phyloP scores from a whole-genome alignment of 2,797 vertebrate genomes.

The Neomorphus geoffroyi region DNA sequence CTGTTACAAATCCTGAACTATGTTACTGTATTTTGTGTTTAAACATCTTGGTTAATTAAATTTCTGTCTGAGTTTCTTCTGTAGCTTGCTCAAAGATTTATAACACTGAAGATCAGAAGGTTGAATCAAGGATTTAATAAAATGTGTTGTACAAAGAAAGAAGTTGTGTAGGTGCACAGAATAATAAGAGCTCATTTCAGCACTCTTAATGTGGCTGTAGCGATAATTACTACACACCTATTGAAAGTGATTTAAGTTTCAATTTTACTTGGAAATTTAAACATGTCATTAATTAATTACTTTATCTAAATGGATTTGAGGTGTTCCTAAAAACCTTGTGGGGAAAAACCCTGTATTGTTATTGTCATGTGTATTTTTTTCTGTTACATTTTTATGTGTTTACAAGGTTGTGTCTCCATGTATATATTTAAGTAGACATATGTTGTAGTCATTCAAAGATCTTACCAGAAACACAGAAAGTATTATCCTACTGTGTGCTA shows the following conservation, averaged over 20 bases:
- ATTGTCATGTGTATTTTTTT: not conserved
- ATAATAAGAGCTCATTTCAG: slow-evolving; percentile 32
- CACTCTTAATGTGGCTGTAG: not conserved
- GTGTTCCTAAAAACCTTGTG: not conserved
- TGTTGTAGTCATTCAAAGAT: not conserved
- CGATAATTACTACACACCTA: slow-evolving; percentile 31
- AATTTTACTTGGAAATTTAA: slow-evolving; percentile 31
- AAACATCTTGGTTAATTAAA: slow-evolving; percentile 44
- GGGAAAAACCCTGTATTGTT: not conserved
- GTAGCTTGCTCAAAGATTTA: slow-evolving; percentile 46
- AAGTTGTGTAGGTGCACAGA: slow-evolving; percentile 40
- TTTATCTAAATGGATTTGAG: slow-evolving; percentile 30
- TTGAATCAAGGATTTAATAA: slow-evolving; percentile 68
- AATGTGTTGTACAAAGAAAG: slow-evolving; percentile 51
- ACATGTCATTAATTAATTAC: slow-evolving; percentile 38
- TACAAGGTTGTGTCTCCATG: not conserved
- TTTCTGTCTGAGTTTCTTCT: slow-evolving; percentile 33
- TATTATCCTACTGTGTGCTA: not conserved
- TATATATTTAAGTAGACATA: not conserved
- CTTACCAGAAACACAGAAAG: not conserved
- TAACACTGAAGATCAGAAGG: slow-evolving; percentile 52
- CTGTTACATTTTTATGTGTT: not conserved
- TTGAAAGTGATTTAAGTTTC: slow-evolving; percentile 42
- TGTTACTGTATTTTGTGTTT: not conserved
- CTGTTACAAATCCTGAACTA: not conserved